Conservation (phyloP, 2,888 invertebrate species). For the Caenorhabditis plicata region DNA sequence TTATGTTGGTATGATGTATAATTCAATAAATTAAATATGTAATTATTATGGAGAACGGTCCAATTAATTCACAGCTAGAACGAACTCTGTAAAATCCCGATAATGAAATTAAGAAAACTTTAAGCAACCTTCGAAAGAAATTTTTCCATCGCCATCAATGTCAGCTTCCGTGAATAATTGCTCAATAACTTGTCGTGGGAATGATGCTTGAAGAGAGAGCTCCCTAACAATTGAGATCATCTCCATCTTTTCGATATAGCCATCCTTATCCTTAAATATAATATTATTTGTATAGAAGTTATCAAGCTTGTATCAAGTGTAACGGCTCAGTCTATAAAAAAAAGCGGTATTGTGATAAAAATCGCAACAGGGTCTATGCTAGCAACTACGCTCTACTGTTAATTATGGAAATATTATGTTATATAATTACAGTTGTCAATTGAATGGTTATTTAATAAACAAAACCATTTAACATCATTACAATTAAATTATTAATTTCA, state of each 20-base stretch:
- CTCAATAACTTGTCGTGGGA: slow-evolving; percentile 58
- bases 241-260: slow-evolving; percentile 61
- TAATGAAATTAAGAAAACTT: background rate
- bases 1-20: background rate
- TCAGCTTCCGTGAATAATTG: slow-evolving; percentile 62
- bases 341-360: too few species aligned
- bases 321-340: too few species aligned
- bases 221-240: slow-evolving; percentile 60
- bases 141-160: slow-evolving; percentile 62
- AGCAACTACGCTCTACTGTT: background rate
- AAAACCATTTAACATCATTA: background rate
- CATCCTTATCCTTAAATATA: slow-evolving; percentile 59
- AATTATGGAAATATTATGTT: too few species aligned
- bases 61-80: slow-evolving; percentile 56
- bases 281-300: too few species aligned
- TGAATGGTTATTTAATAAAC: too few species aligned
- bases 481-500: background rate
- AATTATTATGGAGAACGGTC: slow-evolving; percentile 12
- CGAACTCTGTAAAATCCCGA: slow-evolving; percentile 49
- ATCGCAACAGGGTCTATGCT: too few species aligned
- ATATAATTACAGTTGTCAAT: too few species aligned
- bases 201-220: slow-evolving; percentile 52
- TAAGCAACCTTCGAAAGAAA: slow-evolving; percentile 58
- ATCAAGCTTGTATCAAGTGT: too few species aligned
- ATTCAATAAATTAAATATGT: slow-evolving; percentile 2